phyloP scores from a whole-genome alignment of 1,140 invertebrate species.

The Linepithema humile region DNA sequence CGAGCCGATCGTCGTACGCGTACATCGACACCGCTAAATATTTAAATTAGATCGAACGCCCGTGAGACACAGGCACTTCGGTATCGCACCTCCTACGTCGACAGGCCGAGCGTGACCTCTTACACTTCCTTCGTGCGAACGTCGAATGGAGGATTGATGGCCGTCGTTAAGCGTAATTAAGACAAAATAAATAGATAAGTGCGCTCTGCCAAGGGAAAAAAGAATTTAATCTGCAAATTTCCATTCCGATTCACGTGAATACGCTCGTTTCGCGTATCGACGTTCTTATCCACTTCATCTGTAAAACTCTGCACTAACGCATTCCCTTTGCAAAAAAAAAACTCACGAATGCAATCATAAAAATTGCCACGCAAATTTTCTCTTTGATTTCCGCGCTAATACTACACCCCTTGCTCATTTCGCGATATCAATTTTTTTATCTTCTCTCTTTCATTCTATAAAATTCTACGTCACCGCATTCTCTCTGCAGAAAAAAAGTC shows the following conservation, averaged over 20 bases:
- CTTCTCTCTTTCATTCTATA: not conserved
- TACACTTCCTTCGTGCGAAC: not conserved
- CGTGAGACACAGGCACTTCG: not conserved
- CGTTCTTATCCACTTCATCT: no score
- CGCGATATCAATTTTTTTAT: not conserved
- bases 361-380: not conserved
- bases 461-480: not conserved
- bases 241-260: no score
- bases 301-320: no score
- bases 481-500: no score
- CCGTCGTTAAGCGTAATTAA: constrained; percentile 39
- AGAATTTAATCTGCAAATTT: not conserved
- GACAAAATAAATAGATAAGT: not conserved
- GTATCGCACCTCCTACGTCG: constrained; percentile 31
- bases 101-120: constrained; percentile 21
- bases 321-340: no score
- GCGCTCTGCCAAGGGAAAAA: not conserved
- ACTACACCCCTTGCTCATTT: not conserved
- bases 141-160: not conserved
- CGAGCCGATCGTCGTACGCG: constrained; percentile 47
- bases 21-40: constrained; percentile 61
- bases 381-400: no score
- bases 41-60: constrained; percentile 65
- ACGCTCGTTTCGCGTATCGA: no score
- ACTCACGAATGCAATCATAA: not conserved